Evolutionary conservation across 1,140 invertebrate genomes (phyloP).

Genomic region (Hestina assimilis): DNA sequence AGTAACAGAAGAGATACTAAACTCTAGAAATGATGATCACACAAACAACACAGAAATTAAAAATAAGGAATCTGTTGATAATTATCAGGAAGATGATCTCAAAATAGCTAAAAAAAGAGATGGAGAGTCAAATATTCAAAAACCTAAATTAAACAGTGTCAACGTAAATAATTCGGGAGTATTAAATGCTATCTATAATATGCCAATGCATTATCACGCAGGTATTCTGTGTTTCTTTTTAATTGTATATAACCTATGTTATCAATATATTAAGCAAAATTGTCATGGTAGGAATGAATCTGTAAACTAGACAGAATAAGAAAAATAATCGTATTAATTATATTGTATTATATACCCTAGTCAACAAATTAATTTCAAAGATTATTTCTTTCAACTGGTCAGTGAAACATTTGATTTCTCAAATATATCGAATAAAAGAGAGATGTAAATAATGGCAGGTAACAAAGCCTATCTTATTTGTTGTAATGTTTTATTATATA

Average conservation of each 20-base stretch:
- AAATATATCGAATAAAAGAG: not conserved
- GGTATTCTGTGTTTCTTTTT: conserved; percentile 73
- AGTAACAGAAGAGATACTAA: not conserved
- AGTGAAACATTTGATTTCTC: conserved; percentile 8
- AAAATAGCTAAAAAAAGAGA: not conserved
- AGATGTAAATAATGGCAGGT: conserved; percentile 33
- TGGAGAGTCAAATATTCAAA: conserved; percentile 17
- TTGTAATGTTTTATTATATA: conserved; percentile 26
- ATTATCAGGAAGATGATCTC: conserved; percentile 18
- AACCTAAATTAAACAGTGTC: conserved; percentile 55
- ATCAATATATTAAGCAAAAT: conserved; percentile 74
- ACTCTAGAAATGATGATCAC: not conserved
- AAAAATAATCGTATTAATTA: conserved; percentile 23
- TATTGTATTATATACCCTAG: conserved; percentile 36
- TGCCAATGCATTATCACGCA: conserved; percentile 77
- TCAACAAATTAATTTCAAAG: conserved; percentile 28
- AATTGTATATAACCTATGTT: conserved; percentile 76
- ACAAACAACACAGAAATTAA: not conserved
- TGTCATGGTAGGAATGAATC: conserved; percentile 32
- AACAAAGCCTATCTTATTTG: conserved; percentile 17
- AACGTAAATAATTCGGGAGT: conserved; percentile 48
- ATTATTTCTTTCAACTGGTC: conserved; percentile 7
- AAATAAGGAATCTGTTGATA: conserved; percentile 9
- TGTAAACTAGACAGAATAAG: conserved; percentile 21
- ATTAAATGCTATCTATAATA: conserved; percentile 59